phyloP scores from a whole-genome alignment of 2,797 vertebrate species.

The Alectoris magna region DNA sequence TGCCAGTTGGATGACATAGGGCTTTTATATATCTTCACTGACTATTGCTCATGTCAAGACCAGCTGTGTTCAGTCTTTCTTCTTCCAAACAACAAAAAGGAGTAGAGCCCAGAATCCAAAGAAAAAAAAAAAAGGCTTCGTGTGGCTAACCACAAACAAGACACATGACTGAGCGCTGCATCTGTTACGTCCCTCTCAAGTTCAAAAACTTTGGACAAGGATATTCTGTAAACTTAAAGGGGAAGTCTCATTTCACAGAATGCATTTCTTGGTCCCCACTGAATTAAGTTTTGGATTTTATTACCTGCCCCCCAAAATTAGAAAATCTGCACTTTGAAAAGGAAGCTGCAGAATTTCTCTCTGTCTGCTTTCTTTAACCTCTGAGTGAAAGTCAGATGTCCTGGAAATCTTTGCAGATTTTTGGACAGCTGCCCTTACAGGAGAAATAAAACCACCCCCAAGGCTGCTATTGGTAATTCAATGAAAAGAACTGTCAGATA shows the following conservation, averaged over 20 bases:
- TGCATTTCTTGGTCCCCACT: not conserved
- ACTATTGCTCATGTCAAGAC: not conserved
- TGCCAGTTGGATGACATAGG: not conserved
- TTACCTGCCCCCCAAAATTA: not conserved
- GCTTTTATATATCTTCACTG: conserved; percentile 5
- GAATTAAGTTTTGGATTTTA: not conserved
- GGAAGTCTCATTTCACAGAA: not conserved
- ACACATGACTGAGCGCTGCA: conserved; percentile 41
- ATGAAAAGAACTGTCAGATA: not conserved
- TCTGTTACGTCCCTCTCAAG: not conserved
- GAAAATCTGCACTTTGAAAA: not conserved
- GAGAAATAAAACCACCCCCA: not conserved
- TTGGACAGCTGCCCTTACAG: not conserved
- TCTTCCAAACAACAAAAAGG: not conserved
- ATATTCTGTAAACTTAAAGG: conserved; percentile 19
- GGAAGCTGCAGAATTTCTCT: not conserved
- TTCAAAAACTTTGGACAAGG: conserved; percentile 6
- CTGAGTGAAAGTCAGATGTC: conserved; percentile 9
- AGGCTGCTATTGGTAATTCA: not conserved
- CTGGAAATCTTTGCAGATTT: not conserved
- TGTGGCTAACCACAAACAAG: conserved; percentile 38
- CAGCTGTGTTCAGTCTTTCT: conserved; percentile 44
- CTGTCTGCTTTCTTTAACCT: not conserved
- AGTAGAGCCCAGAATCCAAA: conserved; percentile 18
- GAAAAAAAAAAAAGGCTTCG: conserved; percentile 47